phyloP scores from a whole-genome alignment of 2,888 invertebrate species.

The Drosophila tripunctata region DNA sequence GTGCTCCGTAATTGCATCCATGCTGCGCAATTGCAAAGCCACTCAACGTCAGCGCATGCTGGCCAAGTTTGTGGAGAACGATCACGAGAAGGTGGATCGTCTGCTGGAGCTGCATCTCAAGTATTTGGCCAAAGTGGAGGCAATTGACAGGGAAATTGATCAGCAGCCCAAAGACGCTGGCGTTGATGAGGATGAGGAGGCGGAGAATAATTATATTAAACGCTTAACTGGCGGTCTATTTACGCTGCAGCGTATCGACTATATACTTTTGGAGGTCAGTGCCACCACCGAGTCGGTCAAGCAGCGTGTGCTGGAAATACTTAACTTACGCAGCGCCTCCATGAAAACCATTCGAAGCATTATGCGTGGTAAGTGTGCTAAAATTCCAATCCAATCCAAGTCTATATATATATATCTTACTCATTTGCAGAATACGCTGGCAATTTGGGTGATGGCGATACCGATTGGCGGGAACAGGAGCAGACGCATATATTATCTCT shows the following conservation, averaged over 20 bases:
- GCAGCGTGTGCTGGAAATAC: constrained; percentile 93
- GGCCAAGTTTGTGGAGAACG: constrained; percentile 98
- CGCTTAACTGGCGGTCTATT: constrained; percentile 97
- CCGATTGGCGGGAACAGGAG: constrained; percentile 91
- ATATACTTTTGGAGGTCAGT: constrained; percentile 91
- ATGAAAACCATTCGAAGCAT: constrained; percentile 96
- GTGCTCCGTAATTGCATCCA: constrained; percentile 95
- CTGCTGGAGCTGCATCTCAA: constrained; percentile 98
- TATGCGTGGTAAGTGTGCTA: constrained; percentile 91
- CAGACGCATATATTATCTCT: constrained; percentile 96
- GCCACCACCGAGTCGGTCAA: constrained; percentile 90
- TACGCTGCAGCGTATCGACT: constrained; percentile 96
- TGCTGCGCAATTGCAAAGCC: constrained; percentile 96
- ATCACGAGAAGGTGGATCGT: constrained; percentile 98
- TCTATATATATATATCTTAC: too few relatives aligned
- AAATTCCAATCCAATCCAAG: too few relatives aligned
- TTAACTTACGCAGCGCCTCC: constrained; percentile 95
- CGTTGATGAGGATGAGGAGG: constrained; percentile 89
- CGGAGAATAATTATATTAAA: constrained; percentile 94
- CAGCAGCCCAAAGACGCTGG: constrained; percentile 83
- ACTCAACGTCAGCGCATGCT: constrained; percentile 95
- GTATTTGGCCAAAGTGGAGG: constrained; percentile 96
- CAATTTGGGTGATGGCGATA: constrained; percentile 95
- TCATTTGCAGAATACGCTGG: constrained; percentile 94
- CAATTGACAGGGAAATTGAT: constrained; percentile 91